These are phyloP conservation scores for Drosophila niveifrons DNA, from an alignment of 2,888 invertebrate genomes.

Conservation along the genomic window DNA sequence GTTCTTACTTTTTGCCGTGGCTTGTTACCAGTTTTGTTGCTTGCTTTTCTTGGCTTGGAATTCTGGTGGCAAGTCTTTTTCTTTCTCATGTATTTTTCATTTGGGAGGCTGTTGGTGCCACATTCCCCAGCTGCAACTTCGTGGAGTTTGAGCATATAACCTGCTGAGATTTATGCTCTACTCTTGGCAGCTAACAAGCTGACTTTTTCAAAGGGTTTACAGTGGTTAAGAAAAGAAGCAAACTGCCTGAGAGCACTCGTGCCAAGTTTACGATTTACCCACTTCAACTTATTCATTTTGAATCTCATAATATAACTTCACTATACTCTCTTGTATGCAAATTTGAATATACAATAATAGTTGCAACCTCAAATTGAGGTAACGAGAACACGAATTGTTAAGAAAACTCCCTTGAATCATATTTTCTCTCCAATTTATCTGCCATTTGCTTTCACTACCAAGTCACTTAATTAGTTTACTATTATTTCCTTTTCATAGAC, in stretches of 20 bases:
- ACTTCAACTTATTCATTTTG: not conserved
- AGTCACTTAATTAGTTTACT: conserved; percentile 49
- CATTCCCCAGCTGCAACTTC: conserved; percentile 31
- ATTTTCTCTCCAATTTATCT: conserved; percentile 11
- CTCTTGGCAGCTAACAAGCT: conserved; percentile 25
- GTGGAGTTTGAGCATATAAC: conserved; percentile 25
- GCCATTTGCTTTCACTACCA: conserved; percentile 49
- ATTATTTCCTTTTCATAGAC: conserved; percentile 51
- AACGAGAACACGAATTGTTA: conserved; percentile 46
- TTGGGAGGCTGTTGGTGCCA: conserved; percentile 15
- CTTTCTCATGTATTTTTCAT: conserved; percentile 2
- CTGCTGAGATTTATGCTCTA: conserved; percentile 42
- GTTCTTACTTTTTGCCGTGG: conserved; percentile 73
- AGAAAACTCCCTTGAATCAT: conserved; percentile 1
- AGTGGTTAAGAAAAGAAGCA: not conserved
- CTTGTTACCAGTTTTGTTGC: conserved; percentile 72
- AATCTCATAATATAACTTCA: not conserved
- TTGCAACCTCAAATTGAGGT: conserved; percentile 10
- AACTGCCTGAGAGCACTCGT: not conserved
- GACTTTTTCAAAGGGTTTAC: conserved; percentile 6
- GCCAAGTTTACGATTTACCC: conserved; percentile 1
- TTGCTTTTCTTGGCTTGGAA: conserved; percentile 39
- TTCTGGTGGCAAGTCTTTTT: conserved; percentile 41
- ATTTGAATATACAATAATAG: conserved; percentile 32
- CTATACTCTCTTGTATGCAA: conserved; percentile 5